These are phyloP conservation scores for Cirrhinus molitorella DNA, from an alignment of 2,797 vertebrate species.

Conservation along the genomic window DNA sequence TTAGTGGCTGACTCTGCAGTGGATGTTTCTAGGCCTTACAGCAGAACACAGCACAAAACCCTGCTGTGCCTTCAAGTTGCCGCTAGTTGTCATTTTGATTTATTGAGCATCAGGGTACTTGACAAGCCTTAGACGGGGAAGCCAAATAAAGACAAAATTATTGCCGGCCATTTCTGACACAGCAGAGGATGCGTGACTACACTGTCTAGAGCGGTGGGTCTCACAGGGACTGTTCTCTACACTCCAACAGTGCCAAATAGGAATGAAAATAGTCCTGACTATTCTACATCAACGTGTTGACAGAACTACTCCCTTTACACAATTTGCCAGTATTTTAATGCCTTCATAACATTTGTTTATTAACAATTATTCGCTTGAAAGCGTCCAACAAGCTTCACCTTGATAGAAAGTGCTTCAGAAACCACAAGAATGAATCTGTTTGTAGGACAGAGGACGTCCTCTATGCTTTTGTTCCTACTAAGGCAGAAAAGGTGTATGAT, in stretches of 20 bases:
- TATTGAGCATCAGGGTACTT: constrained; percentile 40
- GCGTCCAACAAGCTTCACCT: not conserved
- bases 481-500: not conserved
- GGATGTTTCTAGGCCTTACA: constrained; percentile 44
- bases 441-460: not conserved
- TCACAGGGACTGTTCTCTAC: not conserved
- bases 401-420: not conserved
- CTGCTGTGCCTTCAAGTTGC: constrained; percentile 50
- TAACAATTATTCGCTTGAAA: not conserved
- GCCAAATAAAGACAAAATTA: constrained; percentile 51
- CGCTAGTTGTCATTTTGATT: constrained; percentile 58
- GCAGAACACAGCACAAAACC: constrained; percentile 51
- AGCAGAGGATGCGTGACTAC: not conserved
- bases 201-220: not conserved
- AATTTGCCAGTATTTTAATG: not conserved
- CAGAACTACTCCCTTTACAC: not conserved
- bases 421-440: not conserved
- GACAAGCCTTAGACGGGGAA: constrained; percentile 41
- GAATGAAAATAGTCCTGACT: not conserved
- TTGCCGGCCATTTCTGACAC: constrained; percentile 29
- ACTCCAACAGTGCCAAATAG: constrained; percentile 7
- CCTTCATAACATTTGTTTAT: too few relatives aligned
- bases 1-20: constrained; percentile 56
- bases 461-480: constrained; percentile 30
- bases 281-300: not conserved